Base-by-base conservation (phyloP, 1,140 invertebrate species). In the Euglossa dilemma region DNA sequence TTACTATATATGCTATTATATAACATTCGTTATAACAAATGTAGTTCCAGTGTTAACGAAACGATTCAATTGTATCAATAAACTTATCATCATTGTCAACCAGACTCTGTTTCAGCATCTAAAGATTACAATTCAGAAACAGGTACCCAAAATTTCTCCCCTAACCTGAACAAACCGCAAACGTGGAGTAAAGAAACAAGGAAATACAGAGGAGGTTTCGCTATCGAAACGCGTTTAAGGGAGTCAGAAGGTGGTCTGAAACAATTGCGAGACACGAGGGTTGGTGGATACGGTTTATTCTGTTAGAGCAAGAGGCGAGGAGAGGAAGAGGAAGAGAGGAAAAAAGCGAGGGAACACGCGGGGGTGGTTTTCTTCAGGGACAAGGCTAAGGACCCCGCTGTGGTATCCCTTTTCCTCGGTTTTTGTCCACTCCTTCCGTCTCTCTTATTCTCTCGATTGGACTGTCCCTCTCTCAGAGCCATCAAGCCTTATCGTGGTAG, bases 401-500 rank as follows among this genome's bases (percentile, higher is more conserved):
- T 57, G 61, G 77, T 87, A 56, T 84, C 69, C 47, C 59, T 84
- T 76, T 82, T 73, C 20, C 85, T 67, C 57, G 20, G 50, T 52
- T 66, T 74, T 74, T 77, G 54, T 63, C 61, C 64, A 6, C 50
- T 76, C 57, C 56, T 43, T 82, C 79, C 50, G 28, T 70, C 52
- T 75, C 71, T 59, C 45, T 70, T 84, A 81, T 74, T 75, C 69
- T 75, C 72, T 54, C 64, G 71, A 67, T 81, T 73, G 63, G 79
- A 81, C 63, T 74, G 47, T 81, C 71, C 79, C 71, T 83, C 80
- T 83, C 80, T 47, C 59, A 43, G 57, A 69, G 54, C 89, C 89
- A 89, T 89, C 89, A 87, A 87, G 73, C 79, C 88, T 90, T 90
- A 90, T 90, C 89, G 88, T 78, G 73, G 83, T 83, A 67, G 80